A percentile compares a stretch with the other conserved stretches of the same genome.
These are phyloP conservation scores for Cassiopea andromeda DNA, from an alignment of 30 jellyfish, hydroid and myxozoan species.

Conservation along the genomic window DNA sequence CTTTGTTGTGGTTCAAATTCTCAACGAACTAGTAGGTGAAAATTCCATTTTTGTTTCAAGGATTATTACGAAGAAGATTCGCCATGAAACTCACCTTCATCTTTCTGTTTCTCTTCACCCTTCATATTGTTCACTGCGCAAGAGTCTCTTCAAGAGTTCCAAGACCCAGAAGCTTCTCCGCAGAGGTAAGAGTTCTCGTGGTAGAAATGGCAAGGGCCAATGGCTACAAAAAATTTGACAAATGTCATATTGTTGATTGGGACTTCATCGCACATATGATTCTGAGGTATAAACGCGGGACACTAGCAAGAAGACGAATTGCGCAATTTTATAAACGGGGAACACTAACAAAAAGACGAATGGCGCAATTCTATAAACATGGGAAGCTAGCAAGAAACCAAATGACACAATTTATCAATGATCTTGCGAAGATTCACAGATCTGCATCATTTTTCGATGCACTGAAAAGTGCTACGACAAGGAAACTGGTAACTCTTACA, in stretches of 20 bases:
- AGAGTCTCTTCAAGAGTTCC: neutral
- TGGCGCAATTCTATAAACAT: neutral
- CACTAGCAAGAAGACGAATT: no score
- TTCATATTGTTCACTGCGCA: neutral
- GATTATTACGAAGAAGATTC: neutral
- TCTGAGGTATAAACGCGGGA: neutral
- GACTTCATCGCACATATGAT: neutral
- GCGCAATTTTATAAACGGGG: no score
- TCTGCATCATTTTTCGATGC: neutral
- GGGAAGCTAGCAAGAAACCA: neutral
- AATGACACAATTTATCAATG: neutral
- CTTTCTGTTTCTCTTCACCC: neutral
- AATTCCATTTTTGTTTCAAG: neutral
- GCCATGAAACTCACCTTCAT: neutral
- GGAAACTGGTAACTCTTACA: neutral
- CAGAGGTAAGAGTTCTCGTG: neutral
- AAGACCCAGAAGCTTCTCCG: neutral
- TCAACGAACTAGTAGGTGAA: neutral
- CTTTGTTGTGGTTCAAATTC: neutral
- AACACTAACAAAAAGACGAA: neutral
- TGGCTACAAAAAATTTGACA: neutral
- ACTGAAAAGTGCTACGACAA: neutral
- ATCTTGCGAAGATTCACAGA: neutral
- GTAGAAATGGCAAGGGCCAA: neutral
- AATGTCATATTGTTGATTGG: neutral